A percentile compares a stretch with the other conserved stretches of the same genome.
phyloP scores from a whole-genome alignment of 2,113 vertebrate genomes.

The Oncorhynchus keta region DNA sequence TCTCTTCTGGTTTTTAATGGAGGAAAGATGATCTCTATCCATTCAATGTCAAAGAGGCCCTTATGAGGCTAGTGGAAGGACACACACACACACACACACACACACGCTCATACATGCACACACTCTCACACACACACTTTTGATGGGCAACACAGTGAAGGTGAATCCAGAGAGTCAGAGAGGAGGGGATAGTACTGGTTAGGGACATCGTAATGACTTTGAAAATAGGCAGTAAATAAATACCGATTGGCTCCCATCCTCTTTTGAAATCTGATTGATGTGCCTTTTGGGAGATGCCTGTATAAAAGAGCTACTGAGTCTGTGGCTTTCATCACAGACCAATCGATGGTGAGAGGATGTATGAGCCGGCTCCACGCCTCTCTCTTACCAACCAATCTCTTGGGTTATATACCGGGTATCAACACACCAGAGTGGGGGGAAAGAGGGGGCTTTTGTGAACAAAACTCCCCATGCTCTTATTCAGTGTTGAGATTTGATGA shows the following conservation, averaged over 20 bases:
- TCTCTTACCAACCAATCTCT: slow-evolving; percentile 63
- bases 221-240: slow-evolving; percentile 71
- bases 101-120: too few species aligned
- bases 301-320: slow-evolving; percentile 68
- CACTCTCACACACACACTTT: slow-evolving; percentile 27
- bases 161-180: slow-evolving; percentile 53
- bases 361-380: slow-evolving; percentile 52
- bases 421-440: slow-evolving; percentile 43
- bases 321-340: slow-evolving; percentile 70
- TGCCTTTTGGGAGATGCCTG: slow-evolving; percentile 67
- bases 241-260: slow-evolving; percentile 58
- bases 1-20: slow-evolving; percentile 44
- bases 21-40: slow-evolving; percentile 46
- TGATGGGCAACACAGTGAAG: slow-evolving; percentile 63
- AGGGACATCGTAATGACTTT: slow-evolving; percentile 62
- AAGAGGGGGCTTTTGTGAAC: neutral
- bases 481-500: neutral
- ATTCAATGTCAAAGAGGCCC: slow-evolving; percentile 60
- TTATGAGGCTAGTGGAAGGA: slow-evolving; percentile 24
- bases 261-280: slow-evolving; percentile 75
- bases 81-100: neutral
- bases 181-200: slow-evolving; percentile 33
- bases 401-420: slow-evolving; percentile 55
- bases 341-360: slow-evolving; percentile 68
- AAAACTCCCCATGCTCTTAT: neutral